Base-by-base conservation (phyloP, 2,113 vertebrate species). In the Ammodytes dubius region DNA sequence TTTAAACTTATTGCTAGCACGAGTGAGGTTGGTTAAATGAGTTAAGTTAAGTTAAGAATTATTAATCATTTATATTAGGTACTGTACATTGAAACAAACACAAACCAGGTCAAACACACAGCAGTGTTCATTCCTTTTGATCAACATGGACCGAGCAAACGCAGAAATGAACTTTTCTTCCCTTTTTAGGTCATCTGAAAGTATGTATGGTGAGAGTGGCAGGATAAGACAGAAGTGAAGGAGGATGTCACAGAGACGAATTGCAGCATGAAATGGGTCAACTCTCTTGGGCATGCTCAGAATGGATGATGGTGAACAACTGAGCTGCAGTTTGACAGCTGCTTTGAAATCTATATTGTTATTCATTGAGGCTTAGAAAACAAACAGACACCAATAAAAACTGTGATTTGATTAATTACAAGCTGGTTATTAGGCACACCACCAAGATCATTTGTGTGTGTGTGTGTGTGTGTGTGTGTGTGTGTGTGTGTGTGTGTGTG, bases 261-360 rank as follows among this genome's bases (percentile, higher is more conserved):
- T 89, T 82, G 68, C 69, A 78, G 69, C 63, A 81, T 73, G 69
- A 93, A 91, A 85, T 92, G 86, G 91, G 90, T 87, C 87, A 82
- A 74, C 77, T 88, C 90, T 91, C 79, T 7, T 70, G 86, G 61
- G 90, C 43, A 63, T 54, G 12, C 77, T 85, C 80, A 82, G 70
- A 87, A 80, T 70, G 83, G 83, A 88, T 79, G 66, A 72, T 61
- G 57, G 74, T 19, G 80, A 82, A 79, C 45, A 37, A 69, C 45
- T 67, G 81, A 81, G 70, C 66, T 72, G 70, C 67, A 47, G 47
- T 83, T 84, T 83, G 79, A 88, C 81, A 68, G 60, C 67, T 74
- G 52, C 43, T 58, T 72, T 2, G 6, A 88, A 60, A 59, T 71
- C 63, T 39, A 37, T 64, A 52, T 3, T 39, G 40, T 46, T 60